Evolutionary conservation across 2,888 invertebrate species (phyloP).

Genomic region (Apantesis nais): DNA sequence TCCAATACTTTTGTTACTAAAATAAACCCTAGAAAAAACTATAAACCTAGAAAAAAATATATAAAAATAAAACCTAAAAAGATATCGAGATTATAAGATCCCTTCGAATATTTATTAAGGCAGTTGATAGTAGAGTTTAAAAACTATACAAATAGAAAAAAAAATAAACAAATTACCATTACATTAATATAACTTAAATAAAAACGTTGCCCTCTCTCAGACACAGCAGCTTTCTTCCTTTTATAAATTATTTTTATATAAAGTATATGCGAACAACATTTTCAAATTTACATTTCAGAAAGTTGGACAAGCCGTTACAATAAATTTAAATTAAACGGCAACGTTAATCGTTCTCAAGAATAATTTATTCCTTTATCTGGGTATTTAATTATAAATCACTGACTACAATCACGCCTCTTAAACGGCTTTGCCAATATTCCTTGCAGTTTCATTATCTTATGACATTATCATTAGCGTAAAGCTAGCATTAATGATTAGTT

Average conservation of each 20-base stretch:
- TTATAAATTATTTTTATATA: constrained; percentile 14
- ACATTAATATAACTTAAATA: neutral
- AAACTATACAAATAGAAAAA: too few relatives aligned
- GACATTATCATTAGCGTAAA: neutral
- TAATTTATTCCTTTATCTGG: constrained; percentile 49
- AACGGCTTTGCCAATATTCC: constrained; percentile 21
- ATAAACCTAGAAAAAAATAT: too few relatives aligned
- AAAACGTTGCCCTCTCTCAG: neutral
- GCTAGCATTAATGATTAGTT: neutral
- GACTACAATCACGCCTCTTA: constrained; percentile 26
- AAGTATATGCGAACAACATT: constrained; percentile 35
- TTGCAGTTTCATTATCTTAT: neutral
- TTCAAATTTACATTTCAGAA: constrained; percentile 52
- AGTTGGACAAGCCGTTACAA: constrained; percentile 38
- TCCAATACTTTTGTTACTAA: too few relatives aligned
- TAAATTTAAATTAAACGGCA: constrained; percentile 54
- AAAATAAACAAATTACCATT: neutral
- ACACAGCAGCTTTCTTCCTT: neutral
- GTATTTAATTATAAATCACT: constrained; percentile 45
- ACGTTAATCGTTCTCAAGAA: constrained; percentile 49
- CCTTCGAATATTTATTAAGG: too few relatives aligned
- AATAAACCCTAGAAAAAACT: too few relatives aligned
- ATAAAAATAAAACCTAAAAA: too few relatives aligned
- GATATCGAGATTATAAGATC: too few relatives aligned
- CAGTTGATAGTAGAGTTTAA: too few relatives aligned